These are phyloP conservation scores for Amniataba percoides DNA, from an alignment of 2,797 vertebrate genomes.

Conservation along the genomic window DNA sequence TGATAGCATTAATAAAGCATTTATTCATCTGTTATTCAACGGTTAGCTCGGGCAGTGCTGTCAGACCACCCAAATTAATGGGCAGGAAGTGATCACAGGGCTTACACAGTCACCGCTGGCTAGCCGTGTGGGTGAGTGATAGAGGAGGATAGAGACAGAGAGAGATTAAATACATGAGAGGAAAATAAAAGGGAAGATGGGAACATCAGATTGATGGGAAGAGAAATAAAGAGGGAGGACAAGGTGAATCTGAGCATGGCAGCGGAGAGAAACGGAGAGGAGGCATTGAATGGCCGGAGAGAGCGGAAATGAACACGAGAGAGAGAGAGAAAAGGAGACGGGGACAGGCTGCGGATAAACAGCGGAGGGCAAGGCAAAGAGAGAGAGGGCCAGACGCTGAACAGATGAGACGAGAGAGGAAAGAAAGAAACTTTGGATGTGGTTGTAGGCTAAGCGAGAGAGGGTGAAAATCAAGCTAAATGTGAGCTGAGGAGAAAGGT, in stretches of 20 bases:
- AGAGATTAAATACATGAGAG: slow-evolving; percentile 75
- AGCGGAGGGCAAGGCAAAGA: slow-evolving; percentile 43
- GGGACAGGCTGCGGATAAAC: slow-evolving; percentile 47
- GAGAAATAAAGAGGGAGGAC: slow-evolving; percentile 71
- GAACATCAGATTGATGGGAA: slow-evolving; percentile 75
- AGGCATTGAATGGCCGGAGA: slow-evolving; percentile 45
- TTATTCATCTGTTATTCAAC: slow-evolving; percentile 79
- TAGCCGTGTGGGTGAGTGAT: slow-evolving; percentile 69
- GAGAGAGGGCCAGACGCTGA: slow-evolving; percentile 26
- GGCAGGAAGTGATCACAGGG: slow-evolving; percentile 81
- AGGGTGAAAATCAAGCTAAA: slow-evolving; percentile 19
- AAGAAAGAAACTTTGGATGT: slow-evolving; percentile 18
- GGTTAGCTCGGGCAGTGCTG: slow-evolving; percentile 72
- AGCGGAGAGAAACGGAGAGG: slow-evolving; percentile 35
- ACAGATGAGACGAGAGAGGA: slow-evolving; percentile 33
- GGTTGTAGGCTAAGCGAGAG: slow-evolving; percentile 2
- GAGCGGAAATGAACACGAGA: slow-evolving; percentile 64
- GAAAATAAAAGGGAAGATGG: slow-evolving; percentile 74
- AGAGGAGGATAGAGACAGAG: slow-evolving; percentile 58
- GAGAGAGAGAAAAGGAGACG: slow-evolving; percentile 34
- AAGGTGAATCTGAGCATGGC: slow-evolving; percentile 62
- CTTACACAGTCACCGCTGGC: slow-evolving; percentile 71
- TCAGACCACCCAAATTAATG: slow-evolving; percentile 78
- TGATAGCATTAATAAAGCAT: slow-evolving; percentile 81
- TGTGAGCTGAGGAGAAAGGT: slow-evolving; percentile 5